Evolutionary conservation across 1,140 invertebrate genomes (phyloP).

Genomic region (Danaus plexippus): DNA sequence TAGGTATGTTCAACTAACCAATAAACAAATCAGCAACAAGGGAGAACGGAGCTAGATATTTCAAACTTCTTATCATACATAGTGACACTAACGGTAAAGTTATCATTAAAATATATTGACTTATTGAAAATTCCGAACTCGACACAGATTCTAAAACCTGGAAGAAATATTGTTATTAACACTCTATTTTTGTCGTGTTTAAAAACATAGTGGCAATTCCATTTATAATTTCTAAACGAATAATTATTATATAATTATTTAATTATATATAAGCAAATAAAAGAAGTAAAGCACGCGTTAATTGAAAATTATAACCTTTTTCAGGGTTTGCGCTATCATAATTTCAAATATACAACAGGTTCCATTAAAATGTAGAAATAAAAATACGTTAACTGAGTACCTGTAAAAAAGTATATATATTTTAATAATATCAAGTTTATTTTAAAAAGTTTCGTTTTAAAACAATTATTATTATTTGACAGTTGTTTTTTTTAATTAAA

Average conservation of each 20-base stretch:
- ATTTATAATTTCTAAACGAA: neutral
- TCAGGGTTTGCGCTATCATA: conserved; percentile 44
- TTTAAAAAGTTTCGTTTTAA: too few relatives aligned
- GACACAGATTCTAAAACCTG: conserved; percentile 33
- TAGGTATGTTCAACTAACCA: conserved; percentile 27
- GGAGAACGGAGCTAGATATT: conserved; percentile 45
- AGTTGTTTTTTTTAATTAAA: too few relatives aligned
- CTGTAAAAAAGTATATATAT: conserved; percentile 35
- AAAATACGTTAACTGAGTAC: conserved; percentile 33
- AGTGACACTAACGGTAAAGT: conserved; percentile 31
- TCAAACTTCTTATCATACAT: conserved; percentile 43
- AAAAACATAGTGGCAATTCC: too few relatives aligned
- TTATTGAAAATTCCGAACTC: conserved; percentile 25
- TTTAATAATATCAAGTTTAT: conserved; percentile 1
- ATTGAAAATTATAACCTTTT: conserved; percentile 26
- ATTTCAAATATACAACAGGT: conserved; percentile 51
- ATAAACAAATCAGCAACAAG: conserved; percentile 40
- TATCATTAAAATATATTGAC: conserved; percentile 39
- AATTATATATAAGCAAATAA: neutral
- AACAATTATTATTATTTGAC: too few relatives aligned
- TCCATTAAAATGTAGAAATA: conserved; percentile 43
- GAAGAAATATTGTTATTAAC: conserved; percentile 10
- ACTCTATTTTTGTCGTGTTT: neutral
- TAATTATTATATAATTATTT: neutral
- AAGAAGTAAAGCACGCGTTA: neutral